A percentile compares a stretch with the other conserved stretches of the same genome.
Conservation (phyloP, 2,113 vertebrate genomes). For the Fregata magnificens region DNA sequence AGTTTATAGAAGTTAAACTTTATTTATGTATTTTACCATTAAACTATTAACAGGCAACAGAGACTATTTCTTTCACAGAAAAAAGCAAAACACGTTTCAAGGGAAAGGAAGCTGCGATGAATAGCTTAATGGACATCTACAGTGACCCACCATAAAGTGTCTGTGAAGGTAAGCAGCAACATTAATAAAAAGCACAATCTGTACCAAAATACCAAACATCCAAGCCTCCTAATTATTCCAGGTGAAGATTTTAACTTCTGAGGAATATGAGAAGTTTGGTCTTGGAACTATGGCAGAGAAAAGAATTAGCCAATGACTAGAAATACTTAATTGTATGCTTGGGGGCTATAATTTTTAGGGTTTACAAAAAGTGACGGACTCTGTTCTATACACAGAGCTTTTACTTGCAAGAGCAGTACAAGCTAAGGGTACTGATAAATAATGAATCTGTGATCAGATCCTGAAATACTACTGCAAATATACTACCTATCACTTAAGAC, state of each 20-base stretch:
- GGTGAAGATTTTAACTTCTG: background rate
- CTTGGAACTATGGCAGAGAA: no score
- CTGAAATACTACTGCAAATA: background rate
- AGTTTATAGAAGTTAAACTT: background rate
- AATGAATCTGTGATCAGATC: background rate
- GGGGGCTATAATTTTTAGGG: background rate
- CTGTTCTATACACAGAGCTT: background rate
- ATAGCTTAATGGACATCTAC: background rate
- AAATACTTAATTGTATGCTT: background rate
- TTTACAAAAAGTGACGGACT: background rate
- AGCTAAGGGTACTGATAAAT: background rate
- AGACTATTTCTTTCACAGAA: background rate
- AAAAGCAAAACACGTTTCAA: background rate
- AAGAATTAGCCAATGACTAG: no score
- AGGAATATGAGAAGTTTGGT: background rate
- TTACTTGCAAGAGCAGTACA: background rate
- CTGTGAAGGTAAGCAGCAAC: background rate
- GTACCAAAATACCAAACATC: background rate
- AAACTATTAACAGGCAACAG: background rate
- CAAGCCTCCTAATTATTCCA: background rate
- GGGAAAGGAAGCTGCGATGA: background rate
- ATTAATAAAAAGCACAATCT: background rate
- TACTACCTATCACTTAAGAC: background rate
- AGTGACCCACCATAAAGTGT: fast-evolving
- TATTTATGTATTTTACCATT: background rate